Evolutionary conservation across 2,113 vertebrate genomes (phyloP).

Genomic region (Fukomys damarensis): DNA sequence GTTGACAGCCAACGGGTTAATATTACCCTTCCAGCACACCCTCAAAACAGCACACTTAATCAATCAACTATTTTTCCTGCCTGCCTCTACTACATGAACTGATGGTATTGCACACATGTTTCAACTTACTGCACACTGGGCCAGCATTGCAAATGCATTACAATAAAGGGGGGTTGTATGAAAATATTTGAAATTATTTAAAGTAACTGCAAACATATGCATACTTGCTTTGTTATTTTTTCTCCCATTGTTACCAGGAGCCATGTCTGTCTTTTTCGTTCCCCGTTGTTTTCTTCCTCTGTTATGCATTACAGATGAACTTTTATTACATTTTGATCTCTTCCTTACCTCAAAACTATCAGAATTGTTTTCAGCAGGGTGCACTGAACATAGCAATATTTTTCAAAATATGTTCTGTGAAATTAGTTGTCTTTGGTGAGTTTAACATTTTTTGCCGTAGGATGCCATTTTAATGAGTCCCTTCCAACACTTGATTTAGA

Average conservation of each 20-base stretch:
- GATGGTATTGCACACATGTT: constrained; percentile 65
- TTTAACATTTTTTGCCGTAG: not conserved
- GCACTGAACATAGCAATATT: not conserved
- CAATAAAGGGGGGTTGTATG: constrained; percentile 51
- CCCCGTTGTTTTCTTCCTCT: not conserved
- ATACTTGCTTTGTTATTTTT: constrained; percentile 50
- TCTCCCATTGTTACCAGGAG: not conserved
- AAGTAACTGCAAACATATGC: constrained; percentile 73
- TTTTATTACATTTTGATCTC: constrained; percentile 16
- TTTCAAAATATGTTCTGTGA: not conserved
- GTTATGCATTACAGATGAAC: not conserved
- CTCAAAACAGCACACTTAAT: constrained; percentile 41
- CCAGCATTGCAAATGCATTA: constrained; percentile 55
- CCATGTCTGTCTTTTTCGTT: not conserved
- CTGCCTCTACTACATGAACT: constrained; percentile 10
- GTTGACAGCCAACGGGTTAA: constrained; percentile 41
- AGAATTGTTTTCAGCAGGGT: not conserved
- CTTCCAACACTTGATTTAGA: constrained; percentile 42
- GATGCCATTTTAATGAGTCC: not conserved
- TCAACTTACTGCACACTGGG: constrained; percentile 45
- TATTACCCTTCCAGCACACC: not conserved
- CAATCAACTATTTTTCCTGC: constrained; percentile 57
- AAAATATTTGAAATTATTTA: constrained; percentile 67
- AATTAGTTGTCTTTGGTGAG: not conserved
- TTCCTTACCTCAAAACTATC: not conserved